Conservation (phyloP, 2,888 invertebrate species). For the Xylocampa areola region DNA sequence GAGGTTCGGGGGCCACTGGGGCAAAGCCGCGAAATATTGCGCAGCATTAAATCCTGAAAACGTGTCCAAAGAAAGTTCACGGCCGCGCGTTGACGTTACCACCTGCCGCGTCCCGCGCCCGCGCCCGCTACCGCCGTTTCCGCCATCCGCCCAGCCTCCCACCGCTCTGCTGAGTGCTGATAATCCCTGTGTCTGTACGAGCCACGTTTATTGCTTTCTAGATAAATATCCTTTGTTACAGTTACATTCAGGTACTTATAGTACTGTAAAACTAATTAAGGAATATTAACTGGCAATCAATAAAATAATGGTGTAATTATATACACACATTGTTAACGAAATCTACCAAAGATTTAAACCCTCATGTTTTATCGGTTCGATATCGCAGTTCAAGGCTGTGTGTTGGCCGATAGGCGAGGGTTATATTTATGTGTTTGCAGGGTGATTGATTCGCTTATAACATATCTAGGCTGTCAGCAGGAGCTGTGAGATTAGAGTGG, state of each 20-base stretch:
- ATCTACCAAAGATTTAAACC: slow-evolving; percentile 14
- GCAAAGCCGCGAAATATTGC: slow-evolving; percentile 84
- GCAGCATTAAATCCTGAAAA: slow-evolving; percentile 88
- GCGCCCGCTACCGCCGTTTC: slow-evolving; percentile 60
- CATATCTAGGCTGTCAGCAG: slow-evolving; percentile 52
- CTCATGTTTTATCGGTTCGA: slow-evolving; percentile 32
- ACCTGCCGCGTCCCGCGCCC: slow-evolving; percentile 76
- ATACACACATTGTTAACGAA: slow-evolving; percentile 24
- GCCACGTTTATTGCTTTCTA: slow-evolving; percentile 33
- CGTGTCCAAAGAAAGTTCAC: slow-evolving; percentile 90
- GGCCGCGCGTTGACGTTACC: slow-evolving; percentile 89
- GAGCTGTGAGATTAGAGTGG: slow-evolving; percentile 55
- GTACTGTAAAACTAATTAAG: slow-evolving; percentile 5
- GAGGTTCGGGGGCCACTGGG: slow-evolving; percentile 69
- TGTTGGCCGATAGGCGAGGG: slow-evolving; percentile 36
- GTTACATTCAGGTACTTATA: slow-evolving; percentile 18
- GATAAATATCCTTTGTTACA: slow-evolving; percentile 34
- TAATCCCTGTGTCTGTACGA: slow-evolving; percentile 36
- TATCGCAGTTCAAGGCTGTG: slow-evolving; percentile 44
- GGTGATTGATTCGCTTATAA: slow-evolving; percentile 49
- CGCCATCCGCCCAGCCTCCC: slow-evolving; percentile 71
- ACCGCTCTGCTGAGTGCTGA: slow-evolving; percentile 52
- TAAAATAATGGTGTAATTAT: slow-evolving; percentile 28
- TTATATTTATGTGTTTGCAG: slow-evolving; percentile 37
- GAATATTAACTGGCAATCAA: slow-evolving; percentile 16